Conservation (phyloP, 1,140 invertebrate species). For the Lysiphlebus fabarum region DNA sequence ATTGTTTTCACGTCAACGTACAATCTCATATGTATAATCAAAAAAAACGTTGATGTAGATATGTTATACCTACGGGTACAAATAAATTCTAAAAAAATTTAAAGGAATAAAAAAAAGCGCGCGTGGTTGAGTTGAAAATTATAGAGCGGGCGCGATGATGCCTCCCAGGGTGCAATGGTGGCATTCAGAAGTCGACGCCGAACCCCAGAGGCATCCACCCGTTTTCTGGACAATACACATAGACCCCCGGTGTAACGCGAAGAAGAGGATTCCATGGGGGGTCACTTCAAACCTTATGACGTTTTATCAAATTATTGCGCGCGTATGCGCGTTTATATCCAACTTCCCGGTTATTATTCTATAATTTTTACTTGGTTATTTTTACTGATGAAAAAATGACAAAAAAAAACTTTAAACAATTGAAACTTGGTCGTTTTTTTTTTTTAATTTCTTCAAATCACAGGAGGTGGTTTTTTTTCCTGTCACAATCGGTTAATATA, state of each 20-base stretch:
- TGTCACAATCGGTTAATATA: too few species aligned
- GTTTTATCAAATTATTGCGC: slow-evolving; percentile 3
- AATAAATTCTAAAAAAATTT: too few species aligned
- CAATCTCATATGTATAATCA: slow-evolving; percentile 9
- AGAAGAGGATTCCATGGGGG: slow-evolving; percentile 34
- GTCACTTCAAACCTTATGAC: slow-evolving; percentile 17
- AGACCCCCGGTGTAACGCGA: slow-evolving; percentile 33
- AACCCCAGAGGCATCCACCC: slow-evolving; percentile 39
- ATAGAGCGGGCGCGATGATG: slow-evolving; percentile 51
- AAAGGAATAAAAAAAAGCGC: slow-evolving; percentile 28
- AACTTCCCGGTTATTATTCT: too few species aligned
- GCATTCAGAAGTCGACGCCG: slow-evolving; percentile 44
- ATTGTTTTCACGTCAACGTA: slow-evolving; percentile 46
- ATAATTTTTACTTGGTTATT: too few species aligned
- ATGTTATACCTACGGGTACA: too few species aligned
- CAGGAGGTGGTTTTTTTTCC: background rate
- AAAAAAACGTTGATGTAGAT: too few species aligned
- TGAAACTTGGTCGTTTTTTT: too few species aligned
- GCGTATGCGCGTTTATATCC: slow-evolving; percentile 7
- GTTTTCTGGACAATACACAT: slow-evolving; percentile 34
- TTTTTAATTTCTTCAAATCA: background rate
- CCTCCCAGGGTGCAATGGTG: slow-evolving; percentile 50
- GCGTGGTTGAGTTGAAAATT: slow-evolving; percentile 45
- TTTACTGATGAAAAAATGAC: too few species aligned
- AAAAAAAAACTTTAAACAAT: too few species aligned